A percentile compares a stretch with the other conserved stretches of the same genome.
phyloP scores from a whole-genome alignment of 1,140 invertebrate species.

The Psilanteris sp. region DNA sequence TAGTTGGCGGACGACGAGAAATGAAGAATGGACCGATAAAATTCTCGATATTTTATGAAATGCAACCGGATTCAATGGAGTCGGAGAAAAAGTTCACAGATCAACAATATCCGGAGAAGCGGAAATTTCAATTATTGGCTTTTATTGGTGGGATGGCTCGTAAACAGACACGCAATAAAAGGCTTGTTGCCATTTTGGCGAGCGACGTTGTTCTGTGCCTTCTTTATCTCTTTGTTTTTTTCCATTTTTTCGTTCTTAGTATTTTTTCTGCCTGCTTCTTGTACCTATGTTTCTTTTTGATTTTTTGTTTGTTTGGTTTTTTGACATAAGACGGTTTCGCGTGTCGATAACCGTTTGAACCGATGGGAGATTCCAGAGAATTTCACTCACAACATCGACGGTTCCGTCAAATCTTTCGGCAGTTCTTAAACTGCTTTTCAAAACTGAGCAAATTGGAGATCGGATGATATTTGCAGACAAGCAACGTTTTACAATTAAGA shows the following conservation, averaged over 20 bases:
- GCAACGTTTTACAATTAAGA: too few species aligned
- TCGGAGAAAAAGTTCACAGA: constrained; percentile 56
- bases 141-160: constrained; percentile 50
- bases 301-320: constrained; percentile 27
- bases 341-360: constrained; percentile 48
- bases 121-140: constrained; percentile 62
- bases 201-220: constrained; percentile 18
- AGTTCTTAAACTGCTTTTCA: too few species aligned
- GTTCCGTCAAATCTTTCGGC: constrained; percentile 22
- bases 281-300: background rate
- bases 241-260: constrained; percentile 11
- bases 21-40: constrained; percentile 54
- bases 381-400: constrained; percentile 29
- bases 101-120: constrained; percentile 61
- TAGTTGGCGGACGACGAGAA: constrained; percentile 37
- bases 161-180: constrained; percentile 56
- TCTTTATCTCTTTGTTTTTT: background rate
- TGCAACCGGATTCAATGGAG: constrained; percentile 57
- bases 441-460: too few species aligned
- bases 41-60: constrained; percentile 63
- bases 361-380: constrained; percentile 40
- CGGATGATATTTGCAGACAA: too few species aligned
- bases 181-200: constrained; percentile 47
- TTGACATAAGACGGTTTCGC: constrained; percentile 46
- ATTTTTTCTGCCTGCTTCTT: too few species aligned